phyloP scores from a whole-genome alignment of 2,113 vertebrate species.

The Gymnogyps californianus region DNA sequence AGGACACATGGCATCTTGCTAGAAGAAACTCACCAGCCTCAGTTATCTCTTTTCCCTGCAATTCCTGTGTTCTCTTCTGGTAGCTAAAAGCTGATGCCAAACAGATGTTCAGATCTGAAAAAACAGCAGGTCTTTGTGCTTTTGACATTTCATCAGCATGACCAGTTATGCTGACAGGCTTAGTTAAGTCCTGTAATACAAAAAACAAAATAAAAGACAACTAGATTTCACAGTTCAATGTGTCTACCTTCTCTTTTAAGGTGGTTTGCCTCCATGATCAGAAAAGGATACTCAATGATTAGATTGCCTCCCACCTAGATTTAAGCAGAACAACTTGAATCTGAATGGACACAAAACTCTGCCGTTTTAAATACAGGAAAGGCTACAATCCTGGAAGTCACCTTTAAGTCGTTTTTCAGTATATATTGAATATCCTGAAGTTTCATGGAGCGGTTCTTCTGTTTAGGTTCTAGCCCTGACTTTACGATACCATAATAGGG shows the following conservation, averaged over 20 bases:
- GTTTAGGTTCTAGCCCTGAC: slow-evolving; percentile 69
- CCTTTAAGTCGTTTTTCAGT: slow-evolving; percentile 78
- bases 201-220: background rate
- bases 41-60: slow-evolving; percentile 18
- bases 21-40: slow-evolving; percentile 42
- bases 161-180: background rate
- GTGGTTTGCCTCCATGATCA: background rate
- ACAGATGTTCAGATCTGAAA: slow-evolving; percentile 52
- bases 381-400: background rate
- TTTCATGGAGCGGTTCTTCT: slow-evolving; percentile 65
- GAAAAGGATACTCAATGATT: background rate
- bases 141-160: background rate
- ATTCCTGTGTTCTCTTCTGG: background rate
- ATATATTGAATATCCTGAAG: slow-evolving; percentile 77
- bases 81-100: slow-evolving; percentile 53
- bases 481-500: slow-evolving; percentile 71
- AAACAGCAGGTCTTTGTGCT: background rate
- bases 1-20: background rate
- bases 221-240: background rate
- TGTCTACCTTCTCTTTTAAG: background rate
- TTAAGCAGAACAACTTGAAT: background rate
- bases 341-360: background rate
- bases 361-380: background rate
- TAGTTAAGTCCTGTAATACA: slow-evolving; percentile 63
- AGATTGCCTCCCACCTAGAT: background rate